Base-by-base conservation (phyloP, 2,888 invertebrate genomes). In the Volucella bombylans region DNA sequence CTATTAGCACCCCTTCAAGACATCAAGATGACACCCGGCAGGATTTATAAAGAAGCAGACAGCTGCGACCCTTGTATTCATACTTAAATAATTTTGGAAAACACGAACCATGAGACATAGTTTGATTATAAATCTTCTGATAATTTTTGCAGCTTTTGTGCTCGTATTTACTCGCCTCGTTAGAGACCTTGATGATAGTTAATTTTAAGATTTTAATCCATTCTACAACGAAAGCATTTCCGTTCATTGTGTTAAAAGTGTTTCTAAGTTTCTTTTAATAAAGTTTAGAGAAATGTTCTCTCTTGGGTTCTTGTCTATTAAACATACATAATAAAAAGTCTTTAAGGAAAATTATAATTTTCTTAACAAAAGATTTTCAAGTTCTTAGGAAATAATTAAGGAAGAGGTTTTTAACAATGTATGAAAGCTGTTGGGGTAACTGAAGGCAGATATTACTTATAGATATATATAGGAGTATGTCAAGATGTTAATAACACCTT, bases 151-250 rank as follows among this genome's bases (percentile, higher is more conserved):
- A 31, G 31, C 31, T 31, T 31, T 31, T 31, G 31, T 31, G 4
- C 6, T 31, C 31, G 31, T 6, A 31, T 31, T 31, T 18, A 55
- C 57, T 45, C 45, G 67, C 47, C 45, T 67, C 52, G 55, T 12
- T 12, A 31, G 45, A 77, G 41, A 64, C 49, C 39, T 39, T 62
- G 47, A 23, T 54, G 61, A 68, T 55, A 39, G 54, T 39, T 50
- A 47, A 23, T 52, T 77, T 55, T 55, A 69, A 69, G 52, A 69
- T 68, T 69, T 69, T 77, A 77, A 77, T 77, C 62, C 69, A 49
- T 62, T 55, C 6, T 43, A 77, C 49, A 15, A 77, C 54, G 55
- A 15, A 18, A 49, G 49, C 39, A 76, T 62, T 74, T 67, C 50
- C 50, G 65, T 57, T 67, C 15, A 41, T 57, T 49, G 14, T 41